Percentiles rank a stretch among this genome's conserved stretches.
Conservation (phyloP, 2,113 vertebrate genomes). For the Pangasianodon gigas region DNA sequence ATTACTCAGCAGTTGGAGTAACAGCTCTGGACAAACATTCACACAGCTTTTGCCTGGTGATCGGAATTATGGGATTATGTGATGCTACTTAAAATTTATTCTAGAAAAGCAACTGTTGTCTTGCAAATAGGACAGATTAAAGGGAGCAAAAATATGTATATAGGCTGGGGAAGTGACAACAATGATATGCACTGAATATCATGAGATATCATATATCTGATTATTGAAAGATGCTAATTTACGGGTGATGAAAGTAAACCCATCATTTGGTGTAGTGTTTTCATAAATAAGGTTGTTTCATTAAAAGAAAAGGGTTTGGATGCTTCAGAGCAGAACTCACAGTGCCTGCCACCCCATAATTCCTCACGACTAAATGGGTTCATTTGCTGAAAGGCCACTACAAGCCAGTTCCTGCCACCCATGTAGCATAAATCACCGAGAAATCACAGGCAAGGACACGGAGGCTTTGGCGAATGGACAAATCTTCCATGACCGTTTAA, state of each 20-base stretch:
- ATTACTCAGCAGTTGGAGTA: no score
- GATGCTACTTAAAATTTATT: background rate
- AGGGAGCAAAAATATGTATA: background rate
- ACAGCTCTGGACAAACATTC: no score
- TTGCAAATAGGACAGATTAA: background rate
- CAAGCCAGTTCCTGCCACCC: slow-evolving; percentile 12
- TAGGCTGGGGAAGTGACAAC: background rate
- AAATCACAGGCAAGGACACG: slow-evolving; percentile 52
- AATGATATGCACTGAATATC: background rate
- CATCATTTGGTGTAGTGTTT: background rate
- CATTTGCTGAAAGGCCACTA: slow-evolving; percentile 11
- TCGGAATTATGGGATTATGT: background rate
- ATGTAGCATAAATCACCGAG: slow-evolving; percentile 50
- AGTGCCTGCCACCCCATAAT: slow-evolving; percentile 15
- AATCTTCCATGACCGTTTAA: slow-evolving; percentile 43
- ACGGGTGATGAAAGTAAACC: background rate
- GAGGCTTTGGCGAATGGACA: slow-evolving; percentile 26
- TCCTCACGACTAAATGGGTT: slow-evolving; percentile 19
- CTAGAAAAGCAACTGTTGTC: background rate
- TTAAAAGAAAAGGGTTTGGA: background rate
- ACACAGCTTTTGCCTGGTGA: no score
- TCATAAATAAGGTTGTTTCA: background rate
- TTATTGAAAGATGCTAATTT: background rate
- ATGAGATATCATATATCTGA: background rate
- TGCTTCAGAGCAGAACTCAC: slow-evolving; percentile 8